Base-by-base conservation (phyloP, 2,113 vertebrate species). In the Anoplopoma fimbria region DNA sequence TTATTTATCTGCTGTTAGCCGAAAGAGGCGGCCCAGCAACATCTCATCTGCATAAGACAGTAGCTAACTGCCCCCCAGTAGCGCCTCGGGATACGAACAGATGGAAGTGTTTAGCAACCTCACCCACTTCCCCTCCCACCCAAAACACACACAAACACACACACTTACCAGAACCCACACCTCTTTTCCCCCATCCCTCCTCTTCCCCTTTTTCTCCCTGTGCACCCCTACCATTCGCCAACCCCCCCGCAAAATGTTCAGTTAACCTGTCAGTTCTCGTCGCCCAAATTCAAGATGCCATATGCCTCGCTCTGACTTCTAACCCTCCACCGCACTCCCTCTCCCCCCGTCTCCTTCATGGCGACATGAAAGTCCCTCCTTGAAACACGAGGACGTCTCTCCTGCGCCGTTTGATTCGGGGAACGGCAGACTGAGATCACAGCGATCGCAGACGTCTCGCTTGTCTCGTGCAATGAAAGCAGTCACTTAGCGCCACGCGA, bases 31-130 rank as follows among this genome's bases (percentile, higher is more conserved):
- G 91, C 91, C 93, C 94, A 92, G 94, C 90, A 92, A 95, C 94
- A 75, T 63, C 95, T 96, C 94, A 97, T 97, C 95, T 97, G 94
- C 96, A 97, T 97, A 95, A 96, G 96, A 96, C 95, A 95, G 94
- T 95, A 81, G 79, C 84, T 79, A 90, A 89, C 77, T 88, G 81
- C 79, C 69, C 79, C 69, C 89, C 88, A 91, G 96, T 94, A 95
- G 93, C 86, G 95, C 97, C 96, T 92, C 90, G 91, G 96, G 97
- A 96, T 93, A 93, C 83, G 92, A 96, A 95, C 97, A 96, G 94
- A 95, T 93, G 96, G 96, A 95, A 95, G 94, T 93, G 95, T 97
- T 97, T 96, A 97, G 95, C 94, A 95, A 95, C 91, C 94, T 85
- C 88, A 62, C 80, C 82, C 72, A 76, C 69, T 53, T 77, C 87